Evolutionary conservation across 2,113 vertebrate genomes (phyloP), one percentile per base, ranked within the genome.

Genomic region (Lipotes vexillifer): DNA sequence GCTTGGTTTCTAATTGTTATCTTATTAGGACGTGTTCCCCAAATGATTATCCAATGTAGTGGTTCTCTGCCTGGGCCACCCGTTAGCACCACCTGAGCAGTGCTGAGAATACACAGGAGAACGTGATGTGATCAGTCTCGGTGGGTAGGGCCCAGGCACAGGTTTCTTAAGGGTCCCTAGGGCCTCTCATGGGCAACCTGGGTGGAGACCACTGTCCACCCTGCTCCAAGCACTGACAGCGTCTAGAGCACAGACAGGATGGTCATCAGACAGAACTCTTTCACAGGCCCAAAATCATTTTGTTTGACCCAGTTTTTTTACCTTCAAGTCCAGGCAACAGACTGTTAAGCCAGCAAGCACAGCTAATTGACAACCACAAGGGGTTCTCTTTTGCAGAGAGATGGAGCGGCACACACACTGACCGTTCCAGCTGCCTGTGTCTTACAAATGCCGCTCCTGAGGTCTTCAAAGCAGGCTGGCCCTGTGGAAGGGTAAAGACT

Each of bases 321-420:
- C 81, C 84, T 96, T 93, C 29, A 38, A 52, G 82, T 44, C 25
- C 23, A 49, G 85, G 77, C 71, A 88, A 6, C 88, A 29, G 65
- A 7, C 81, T 7, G 1, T 44, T 10, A 69, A 65, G 27, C 81
- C 17, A 36, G 49, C 29, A 41, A 57, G 86, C 10, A 0, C 36
- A 38, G 59, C 65, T 96, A 25, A 87, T 69, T 87, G 95, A 46
- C 66, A 93, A 4, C 65, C 92, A 10, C 85, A 2, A 55, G 80
- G 31, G 97, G 20, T 57, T 74, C n/a, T 91, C 74, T 74, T 80
- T 49, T 6, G n/a, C 46, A 13, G 88, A 41, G 86, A 55, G 63
- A 15, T 5, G 36, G 52, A 29, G 27, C 6, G 1, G 36, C 38
- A 36, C 0, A 1, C 0, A 0, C 10, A 0, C 12, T 21, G 52